These are phyloP conservation scores for Platycheirus rosarum DNA, from an alignment of 2,888 invertebrate genomes.

Conservation along the genomic window DNA sequence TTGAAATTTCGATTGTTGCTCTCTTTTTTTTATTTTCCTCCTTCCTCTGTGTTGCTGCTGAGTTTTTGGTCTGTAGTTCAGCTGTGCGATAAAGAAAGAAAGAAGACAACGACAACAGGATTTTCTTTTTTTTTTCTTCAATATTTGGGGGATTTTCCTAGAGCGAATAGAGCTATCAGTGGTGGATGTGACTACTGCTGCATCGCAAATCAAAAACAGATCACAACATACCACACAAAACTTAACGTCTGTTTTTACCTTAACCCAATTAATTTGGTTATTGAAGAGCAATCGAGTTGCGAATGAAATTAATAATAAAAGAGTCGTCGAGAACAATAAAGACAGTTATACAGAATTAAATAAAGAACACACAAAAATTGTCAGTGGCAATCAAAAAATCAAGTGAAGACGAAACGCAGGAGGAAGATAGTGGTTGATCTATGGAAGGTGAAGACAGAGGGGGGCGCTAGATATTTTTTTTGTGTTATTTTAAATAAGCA, in stretches of 20 bases:
- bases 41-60: constrained; percentile 60
- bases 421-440: background rate
- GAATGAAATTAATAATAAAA: constrained; percentile 52
- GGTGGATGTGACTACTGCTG: constrained; percentile 59
- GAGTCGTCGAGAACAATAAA: constrained; percentile 16
- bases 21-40: constrained; percentile 66
- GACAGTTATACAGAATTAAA: constrained; percentile 19
- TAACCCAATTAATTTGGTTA: constrained; percentile 60
- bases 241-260: constrained; percentile 41
- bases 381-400: constrained; percentile 37
- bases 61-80: constrained; percentile 47
- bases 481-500: constrained; percentile 23
- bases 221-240: constrained; percentile 43
- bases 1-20: constrained; percentile 73
- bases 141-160: constrained; percentile 60
- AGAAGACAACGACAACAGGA: constrained; percentile 57
- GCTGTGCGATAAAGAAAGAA: constrained; percentile 56
- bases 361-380: constrained; percentile 31
- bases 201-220: constrained; percentile 33
- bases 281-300: constrained; percentile 30
- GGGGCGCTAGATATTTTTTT: constrained; percentile 1
- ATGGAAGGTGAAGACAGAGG: constrained; percentile 26
- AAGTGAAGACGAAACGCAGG: constrained; percentile 14
- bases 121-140: constrained; percentile 63
- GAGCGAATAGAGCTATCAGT: constrained; percentile 38